These are phyloP conservation scores for Trichonephila inaurata DNA, from an alignment of 1,140 invertebrate genomes.

Conservation along the genomic window DNA sequence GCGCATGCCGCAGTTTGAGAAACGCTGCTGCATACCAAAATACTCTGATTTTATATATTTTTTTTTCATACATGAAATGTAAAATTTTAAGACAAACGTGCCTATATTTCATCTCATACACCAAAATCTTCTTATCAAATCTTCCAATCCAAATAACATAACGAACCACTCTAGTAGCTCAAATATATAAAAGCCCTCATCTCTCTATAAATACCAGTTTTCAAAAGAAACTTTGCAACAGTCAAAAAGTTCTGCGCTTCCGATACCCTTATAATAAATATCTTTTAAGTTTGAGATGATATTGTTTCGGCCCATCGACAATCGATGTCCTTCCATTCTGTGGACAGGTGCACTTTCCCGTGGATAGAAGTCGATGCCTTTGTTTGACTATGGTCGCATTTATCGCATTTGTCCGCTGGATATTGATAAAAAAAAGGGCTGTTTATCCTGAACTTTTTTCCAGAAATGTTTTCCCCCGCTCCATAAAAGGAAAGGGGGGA, in stretches of 20 bases:
- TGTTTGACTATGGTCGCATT: constrained; percentile 41
- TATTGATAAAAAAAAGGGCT: constrained; percentile 49
- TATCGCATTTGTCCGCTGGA: constrained; percentile 28
- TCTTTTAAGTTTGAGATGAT: constrained; percentile 26
- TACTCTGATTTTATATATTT: too few species aligned
- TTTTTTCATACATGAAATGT: too few species aligned
- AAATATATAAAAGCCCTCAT: constrained; percentile 2
- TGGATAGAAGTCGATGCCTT: constrained; percentile 39
- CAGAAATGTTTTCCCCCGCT: neutral
- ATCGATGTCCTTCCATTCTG: constrained; percentile 24
- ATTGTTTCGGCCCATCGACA: constrained; percentile 42
- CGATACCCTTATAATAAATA: constrained; percentile 19
- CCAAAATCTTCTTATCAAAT: too few species aligned
- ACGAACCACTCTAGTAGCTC: neutral
- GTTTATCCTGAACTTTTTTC: constrained; percentile 41
- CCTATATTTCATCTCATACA: too few species aligned
- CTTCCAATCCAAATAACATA: too few species aligned
- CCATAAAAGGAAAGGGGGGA: neutral
- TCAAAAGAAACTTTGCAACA: neutral
- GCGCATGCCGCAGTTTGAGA: too few species aligned
- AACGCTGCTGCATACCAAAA: too few species aligned
- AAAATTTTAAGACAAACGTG: too few species aligned
- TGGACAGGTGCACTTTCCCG: constrained; percentile 41
- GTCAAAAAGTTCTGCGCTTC: constrained; percentile 19
- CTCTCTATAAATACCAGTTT: neutral